Evolutionary conservation across 2,797 vertebrate species (phyloP).

Genomic region (Rhinatrema bivittatum): DNA sequence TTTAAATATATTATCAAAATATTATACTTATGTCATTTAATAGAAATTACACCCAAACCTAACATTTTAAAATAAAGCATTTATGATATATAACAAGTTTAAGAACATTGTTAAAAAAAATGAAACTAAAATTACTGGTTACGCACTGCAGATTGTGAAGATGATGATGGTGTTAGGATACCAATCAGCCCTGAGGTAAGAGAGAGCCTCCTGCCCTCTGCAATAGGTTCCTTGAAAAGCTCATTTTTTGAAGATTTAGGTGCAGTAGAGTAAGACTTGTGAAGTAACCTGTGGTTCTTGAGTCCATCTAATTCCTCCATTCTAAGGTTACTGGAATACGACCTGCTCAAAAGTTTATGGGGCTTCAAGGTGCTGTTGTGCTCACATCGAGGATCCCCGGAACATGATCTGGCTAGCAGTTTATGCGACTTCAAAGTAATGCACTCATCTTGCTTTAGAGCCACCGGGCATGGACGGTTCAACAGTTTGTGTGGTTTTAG

Average conservation of each 20-base stretch:
- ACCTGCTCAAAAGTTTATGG: slow-evolving; percentile 73
- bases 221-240: slow-evolving; percentile 66
- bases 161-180: slow-evolving; percentile 77
- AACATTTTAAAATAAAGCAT: too few species aligned
- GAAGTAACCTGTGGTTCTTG: slow-evolving; percentile 72
- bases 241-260: slow-evolving; percentile 71
- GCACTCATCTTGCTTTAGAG: slow-evolving; percentile 65
- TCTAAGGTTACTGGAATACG: slow-evolving; percentile 69
- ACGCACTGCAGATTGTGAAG: slow-evolving; percentile 64
- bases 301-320: slow-evolving; percentile 75
- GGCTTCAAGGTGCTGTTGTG: slow-evolving; percentile 67
- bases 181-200: slow-evolving; percentile 89
- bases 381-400: slow-evolving; percentile 70
- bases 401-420: slow-evolving; percentile 65
- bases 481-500: slow-evolving; percentile 73
- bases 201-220: slow-evolving; percentile 77
- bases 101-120: neutral
- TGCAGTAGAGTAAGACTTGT: slow-evolving; percentile 68
- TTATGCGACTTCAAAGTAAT: slow-evolving; percentile 63
- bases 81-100: too few species aligned
- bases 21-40: too few species aligned
- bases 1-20: too few species aligned
- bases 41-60: too few species aligned
- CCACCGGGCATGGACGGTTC: slow-evolving; percentile 58
- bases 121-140: slow-evolving; percentile 21